Conservation (phyloP, 2,113 vertebrate genomes). For the Corydoras sp. region DNA sequence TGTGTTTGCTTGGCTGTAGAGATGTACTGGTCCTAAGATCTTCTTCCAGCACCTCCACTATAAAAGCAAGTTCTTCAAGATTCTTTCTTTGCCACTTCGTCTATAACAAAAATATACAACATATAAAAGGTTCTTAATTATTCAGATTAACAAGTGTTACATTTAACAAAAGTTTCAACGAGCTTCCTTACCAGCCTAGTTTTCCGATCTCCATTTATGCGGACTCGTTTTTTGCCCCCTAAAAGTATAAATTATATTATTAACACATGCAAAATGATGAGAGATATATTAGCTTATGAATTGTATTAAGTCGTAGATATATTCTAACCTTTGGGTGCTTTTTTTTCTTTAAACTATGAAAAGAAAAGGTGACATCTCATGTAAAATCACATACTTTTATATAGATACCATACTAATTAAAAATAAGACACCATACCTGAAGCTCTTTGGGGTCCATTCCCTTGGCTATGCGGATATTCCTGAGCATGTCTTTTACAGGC, state of each 20-base stretch:
- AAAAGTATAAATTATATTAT: slow-evolving; percentile 17
- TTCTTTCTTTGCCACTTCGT: slow-evolving; percentile 55
- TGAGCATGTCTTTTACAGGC: slow-evolving; percentile 76
- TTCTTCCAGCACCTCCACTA: slow-evolving; percentile 80
- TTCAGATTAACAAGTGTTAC: neutral
- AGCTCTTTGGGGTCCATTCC: slow-evolving; percentile 51
- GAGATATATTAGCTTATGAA: neutral
- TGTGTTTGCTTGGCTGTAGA: neutral
- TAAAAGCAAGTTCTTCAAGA: slow-evolving; percentile 76
- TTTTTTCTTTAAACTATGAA: slow-evolving; percentile 31
- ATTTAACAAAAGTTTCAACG: no score
- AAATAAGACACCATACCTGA: slow-evolving; percentile 56
- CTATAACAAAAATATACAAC: slow-evolving; percentile 50
- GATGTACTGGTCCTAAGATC: slow-evolving; percentile 62
- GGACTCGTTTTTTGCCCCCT: slow-evolving; percentile 67
- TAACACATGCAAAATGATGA: neutral
- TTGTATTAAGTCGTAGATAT: neutral
- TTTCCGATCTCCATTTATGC: slow-evolving; percentile 54
- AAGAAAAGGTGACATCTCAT: neutral
- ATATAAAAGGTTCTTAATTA: neutral
- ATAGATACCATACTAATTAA: neutral
- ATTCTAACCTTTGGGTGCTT: slow-evolving; percentile 52
- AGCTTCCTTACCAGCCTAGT: slow-evolving; percentile 58
- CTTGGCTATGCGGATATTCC: slow-evolving; percentile 64
- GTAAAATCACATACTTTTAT: neutral